Conservation (phyloP, 2,888 invertebrate genomes). For the Eupithecia subfuscata region DNA sequence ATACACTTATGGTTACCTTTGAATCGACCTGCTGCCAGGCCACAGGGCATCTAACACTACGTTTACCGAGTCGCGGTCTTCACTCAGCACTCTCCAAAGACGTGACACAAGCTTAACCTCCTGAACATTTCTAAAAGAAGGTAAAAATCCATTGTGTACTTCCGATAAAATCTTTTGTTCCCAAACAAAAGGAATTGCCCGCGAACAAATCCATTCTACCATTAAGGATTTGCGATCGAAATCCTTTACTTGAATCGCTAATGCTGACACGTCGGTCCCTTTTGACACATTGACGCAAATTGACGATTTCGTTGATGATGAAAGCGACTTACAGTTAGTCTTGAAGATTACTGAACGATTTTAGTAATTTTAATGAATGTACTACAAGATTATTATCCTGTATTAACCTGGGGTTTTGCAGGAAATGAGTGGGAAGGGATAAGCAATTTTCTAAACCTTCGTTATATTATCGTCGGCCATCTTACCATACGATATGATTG, state of each 20-base stretch:
- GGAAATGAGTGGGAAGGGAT: too few relatives aligned
- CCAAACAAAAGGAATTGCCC: conserved; percentile 26
- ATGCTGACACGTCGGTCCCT: conserved; percentile 57
- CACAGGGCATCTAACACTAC: neutral
- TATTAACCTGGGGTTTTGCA: too few relatives aligned
- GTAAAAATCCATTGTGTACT: neutral
- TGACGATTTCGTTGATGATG: conserved; percentile 5
- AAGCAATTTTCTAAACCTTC: too few relatives aligned
- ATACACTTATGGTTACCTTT: neutral
- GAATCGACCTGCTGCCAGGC: neutral
- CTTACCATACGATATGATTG: too few relatives aligned
- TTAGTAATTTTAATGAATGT: too few relatives aligned
- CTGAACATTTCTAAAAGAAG: neutral
- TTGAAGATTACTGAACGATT: neutral
- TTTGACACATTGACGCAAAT: conserved; percentile 31
- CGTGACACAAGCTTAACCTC: neutral
- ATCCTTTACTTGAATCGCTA: conserved; percentile 60
- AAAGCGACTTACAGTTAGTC: neutral
- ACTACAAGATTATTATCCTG: too few relatives aligned
- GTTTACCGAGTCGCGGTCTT: neutral
- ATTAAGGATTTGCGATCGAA: conserved; percentile 47
- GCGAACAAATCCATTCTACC: conserved; percentile 37
- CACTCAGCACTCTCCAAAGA: neutral
- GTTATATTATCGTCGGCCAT: too few relatives aligned
- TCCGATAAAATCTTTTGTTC: conserved; percentile 27